Percentiles rank a stretch among this genome's conserved stretches.
Evolutionary conservation across 2,888 invertebrate species (phyloP).

Genomic region (Anthoptus insignis): DNA sequence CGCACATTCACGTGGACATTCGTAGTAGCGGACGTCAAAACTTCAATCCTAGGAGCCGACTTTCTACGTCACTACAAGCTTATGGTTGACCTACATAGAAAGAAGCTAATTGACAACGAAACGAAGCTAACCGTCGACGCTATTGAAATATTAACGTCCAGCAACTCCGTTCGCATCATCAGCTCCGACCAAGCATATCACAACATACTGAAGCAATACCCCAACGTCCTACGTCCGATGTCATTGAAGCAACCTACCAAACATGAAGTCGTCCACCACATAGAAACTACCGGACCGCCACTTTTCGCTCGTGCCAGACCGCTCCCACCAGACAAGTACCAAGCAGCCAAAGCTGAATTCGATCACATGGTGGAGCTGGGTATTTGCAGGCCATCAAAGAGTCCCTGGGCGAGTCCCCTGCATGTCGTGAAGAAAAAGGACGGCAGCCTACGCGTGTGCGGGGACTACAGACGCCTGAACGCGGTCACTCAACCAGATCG

Average conservation of each 20-base stretch:
- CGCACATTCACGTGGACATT: slow-evolving; percentile 3
- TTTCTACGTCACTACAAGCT: slow-evolving; percentile 11
- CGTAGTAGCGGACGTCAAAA: slow-evolving; percentile 13
- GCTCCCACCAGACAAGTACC: slow-evolving; percentile 33
- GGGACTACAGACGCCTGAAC: slow-evolving; percentile 45
- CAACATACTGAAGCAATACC: slow-evolving; percentile 19
- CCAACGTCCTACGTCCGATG: slow-evolving; percentile 7
- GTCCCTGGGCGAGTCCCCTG: slow-evolving; percentile 50
- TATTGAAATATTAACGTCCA: not conserved
- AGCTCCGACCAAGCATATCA: slow-evolving; percentile 1
- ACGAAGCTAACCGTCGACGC: slow-evolving; percentile 3
- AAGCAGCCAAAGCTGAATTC: slow-evolving; percentile 32
- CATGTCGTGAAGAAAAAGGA: slow-evolving; percentile 52
- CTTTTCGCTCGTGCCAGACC: slow-evolving; percentile 26
- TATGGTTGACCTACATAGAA: slow-evolving; percentile 9
- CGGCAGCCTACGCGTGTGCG: slow-evolving; percentile 52
- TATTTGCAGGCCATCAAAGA: slow-evolving; percentile 42
- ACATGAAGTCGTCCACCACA: slow-evolving; percentile 37
- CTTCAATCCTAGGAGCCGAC: slow-evolving; percentile 23
- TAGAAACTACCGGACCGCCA: slow-evolving; percentile 37
- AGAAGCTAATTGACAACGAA: slow-evolving; percentile 6
- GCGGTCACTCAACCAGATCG: slow-evolving; percentile 37
- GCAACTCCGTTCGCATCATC: not conserved
- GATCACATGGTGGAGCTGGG: slow-evolving; percentile 40
- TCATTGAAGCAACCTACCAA: slow-evolving; percentile 27